Conservation (phyloP, 1,140 invertebrate genomes). For the Pseudoatta argentina region DNA sequence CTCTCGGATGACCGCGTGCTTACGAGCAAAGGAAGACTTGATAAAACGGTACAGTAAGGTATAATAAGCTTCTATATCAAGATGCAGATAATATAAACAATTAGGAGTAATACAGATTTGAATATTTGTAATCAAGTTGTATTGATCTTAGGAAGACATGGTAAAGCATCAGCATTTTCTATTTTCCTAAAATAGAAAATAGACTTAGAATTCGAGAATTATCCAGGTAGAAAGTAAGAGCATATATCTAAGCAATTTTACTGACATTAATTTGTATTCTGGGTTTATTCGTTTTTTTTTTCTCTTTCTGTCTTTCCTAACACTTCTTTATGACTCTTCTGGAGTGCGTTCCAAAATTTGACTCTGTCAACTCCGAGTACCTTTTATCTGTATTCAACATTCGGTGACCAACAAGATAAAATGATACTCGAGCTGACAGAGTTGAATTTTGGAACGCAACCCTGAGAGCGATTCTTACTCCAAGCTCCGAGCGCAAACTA, state of each 20-base stretch:
- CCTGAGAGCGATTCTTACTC: background rate
- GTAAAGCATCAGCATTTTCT: background rate
- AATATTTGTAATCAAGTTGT: background rate
- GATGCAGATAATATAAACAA: background rate
- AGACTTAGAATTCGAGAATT: background rate
- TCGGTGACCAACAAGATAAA: no score
- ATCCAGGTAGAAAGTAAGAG: background rate
- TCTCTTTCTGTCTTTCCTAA: background rate
- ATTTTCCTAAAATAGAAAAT: background rate
- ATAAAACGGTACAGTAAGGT: slow-evolving; percentile 16
- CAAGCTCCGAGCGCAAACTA: background rate
- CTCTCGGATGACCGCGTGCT: background rate
- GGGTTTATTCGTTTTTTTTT: background rate
- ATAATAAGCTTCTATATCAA: background rate
- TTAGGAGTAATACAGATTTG: background rate
- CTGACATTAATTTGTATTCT: background rate
- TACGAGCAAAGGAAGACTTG: slow-evolving; percentile 47
- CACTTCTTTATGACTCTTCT: background rate
- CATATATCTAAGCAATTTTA: background rate
- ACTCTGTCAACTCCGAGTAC: no score
- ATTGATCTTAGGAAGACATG: background rate
- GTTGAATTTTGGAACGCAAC: no score
- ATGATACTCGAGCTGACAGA: no score
- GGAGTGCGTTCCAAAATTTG: no score
- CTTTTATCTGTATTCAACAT: no score